These are phyloP conservation scores for Aphelocoma californica DNA, from an alignment of 2,797 vertebrate species.

Conservation along the genomic window DNA sequence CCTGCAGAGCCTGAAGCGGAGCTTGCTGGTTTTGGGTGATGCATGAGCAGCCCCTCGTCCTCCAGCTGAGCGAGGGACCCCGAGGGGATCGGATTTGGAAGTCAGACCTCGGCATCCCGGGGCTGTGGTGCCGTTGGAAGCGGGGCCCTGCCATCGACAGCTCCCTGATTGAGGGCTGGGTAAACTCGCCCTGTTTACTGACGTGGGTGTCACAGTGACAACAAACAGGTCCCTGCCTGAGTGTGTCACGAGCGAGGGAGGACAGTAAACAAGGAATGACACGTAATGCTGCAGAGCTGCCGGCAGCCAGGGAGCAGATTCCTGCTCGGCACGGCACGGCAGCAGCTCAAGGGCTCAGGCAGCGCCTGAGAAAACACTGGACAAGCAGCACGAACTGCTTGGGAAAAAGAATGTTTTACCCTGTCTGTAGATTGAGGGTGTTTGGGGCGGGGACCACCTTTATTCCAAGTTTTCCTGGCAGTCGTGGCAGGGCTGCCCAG, in stretches of 20 bases:
- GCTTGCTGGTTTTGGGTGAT: neutral
- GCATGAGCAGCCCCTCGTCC: neutral
- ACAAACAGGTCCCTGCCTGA: slow-evolving; percentile 56
- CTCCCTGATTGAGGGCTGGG: slow-evolving; percentile 46
- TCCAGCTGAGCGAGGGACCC: neutral
- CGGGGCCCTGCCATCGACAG: neutral
- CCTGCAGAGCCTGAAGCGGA: neutral
- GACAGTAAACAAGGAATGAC: slow-evolving; percentile 47
- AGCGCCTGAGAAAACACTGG: neutral
- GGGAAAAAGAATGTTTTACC: neutral
- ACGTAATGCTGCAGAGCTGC: neutral
- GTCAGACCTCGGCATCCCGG: neutral
- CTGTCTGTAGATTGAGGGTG: neutral
- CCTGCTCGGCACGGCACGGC: neutral
- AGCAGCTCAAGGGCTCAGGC: neutral
- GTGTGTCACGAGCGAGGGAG: slow-evolving; percentile 38
- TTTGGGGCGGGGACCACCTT: accelerated
- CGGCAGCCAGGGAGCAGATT: neutral
- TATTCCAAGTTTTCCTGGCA: neutral
- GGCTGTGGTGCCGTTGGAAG: neutral
- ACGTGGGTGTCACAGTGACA: slow-evolving; percentile 59
- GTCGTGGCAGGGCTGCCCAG: neutral
- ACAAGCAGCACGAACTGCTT: accelerated
- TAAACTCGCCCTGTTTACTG: slow-evolving; percentile 51
- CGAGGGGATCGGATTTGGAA: neutral